Base-by-base conservation (phyloP, 1,140 invertebrate genomes). In the Drosophila kurseongensis region DNA sequence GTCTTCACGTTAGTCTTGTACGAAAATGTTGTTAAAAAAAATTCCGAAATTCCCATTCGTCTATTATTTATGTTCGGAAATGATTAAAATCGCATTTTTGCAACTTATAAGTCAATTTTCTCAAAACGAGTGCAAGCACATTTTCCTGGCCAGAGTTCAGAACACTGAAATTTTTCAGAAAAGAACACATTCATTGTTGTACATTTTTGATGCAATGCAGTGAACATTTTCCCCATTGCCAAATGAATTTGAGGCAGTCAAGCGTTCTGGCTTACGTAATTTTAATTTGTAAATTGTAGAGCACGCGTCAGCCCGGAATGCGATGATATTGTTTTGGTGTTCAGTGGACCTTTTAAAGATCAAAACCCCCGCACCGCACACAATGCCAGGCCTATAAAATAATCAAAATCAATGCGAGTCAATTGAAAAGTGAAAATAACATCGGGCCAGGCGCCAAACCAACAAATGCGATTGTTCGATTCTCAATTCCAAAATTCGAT, bases 331-430 rank as follows among this genome's bases (percentile, higher is more conserved):
- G 45, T 55, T 50, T 14, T 41, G 41, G 44, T 75, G 62, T 61
- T 62, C 84, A 89, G 61, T 80, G 83, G 82, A 80, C 84, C 84
- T 65, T 16, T 60, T 23, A 58, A 16, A 83, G 40, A 50, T 55
- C 72, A 58, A 62, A 57, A 67, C 18, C 36, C 38, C 60, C 66
- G 48, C 5, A 1, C 29, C 51, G 59, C 29, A 50, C 32, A 78
- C 72, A 79, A 65, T 79, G 59, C 23, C n/a, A 32, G 13, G 13
- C 41, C 27, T 60, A 40, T 10, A 59, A 80, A 75, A 72, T 55
- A 80, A 88, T 88, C 84, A 74, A 89, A 88, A 89, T 89, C 84
- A 86, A 88, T 88, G 83, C 83, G 54, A 57, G 59, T 77, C 79
- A 88, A 89, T 88, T 89, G 78, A 88, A 71, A 45, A 88, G 60